Percentiles rank a stretch among this genome's conserved stretches.
phyloP scores from a whole-genome alignment of 2,888 invertebrate genomes.

The Argyresthia albistria region DNA sequence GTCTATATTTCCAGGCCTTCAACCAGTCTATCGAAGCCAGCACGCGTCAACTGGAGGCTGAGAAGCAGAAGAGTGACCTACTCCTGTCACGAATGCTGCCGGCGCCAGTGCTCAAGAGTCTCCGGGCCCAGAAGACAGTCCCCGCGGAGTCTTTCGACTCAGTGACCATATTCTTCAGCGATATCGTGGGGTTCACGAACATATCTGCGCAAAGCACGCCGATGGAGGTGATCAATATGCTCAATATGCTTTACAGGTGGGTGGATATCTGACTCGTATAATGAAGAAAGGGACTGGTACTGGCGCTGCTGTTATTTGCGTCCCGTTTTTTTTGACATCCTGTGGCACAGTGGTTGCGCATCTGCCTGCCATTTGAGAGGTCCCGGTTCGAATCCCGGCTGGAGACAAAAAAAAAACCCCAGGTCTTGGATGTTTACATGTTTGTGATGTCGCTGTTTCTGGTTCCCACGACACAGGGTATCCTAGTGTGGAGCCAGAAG shows the following conservation, averaged over 20 bases:
- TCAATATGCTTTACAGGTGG: slow-evolving; percentile 80
- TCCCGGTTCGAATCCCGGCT: too few species aligned
- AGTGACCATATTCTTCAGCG: slow-evolving; percentile 81
- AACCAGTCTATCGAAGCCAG: slow-evolving; percentile 61
- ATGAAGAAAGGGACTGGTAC: too few species aligned
- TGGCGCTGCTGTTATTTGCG: too few species aligned
- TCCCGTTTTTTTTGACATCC: too few species aligned
- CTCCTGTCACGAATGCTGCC: slow-evolving; percentile 74
- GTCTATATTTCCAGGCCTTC: slow-evolving; percentile 37
- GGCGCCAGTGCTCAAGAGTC: slow-evolving; percentile 59
- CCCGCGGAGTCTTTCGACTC: slow-evolving; percentile 77
- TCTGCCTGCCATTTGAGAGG: too few species aligned
- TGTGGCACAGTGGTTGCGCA: too few species aligned
- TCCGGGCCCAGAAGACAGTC: slow-evolving; percentile 70
- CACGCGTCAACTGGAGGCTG: slow-evolving; percentile 60
- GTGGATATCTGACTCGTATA: not conserved
- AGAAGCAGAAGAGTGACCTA: slow-evolving; percentile 72
- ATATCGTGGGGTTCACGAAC: slow-evolving; percentile 79
- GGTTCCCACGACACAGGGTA: too few species aligned
- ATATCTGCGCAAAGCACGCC: slow-evolving; percentile 76
- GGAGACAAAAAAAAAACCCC: too few species aligned
- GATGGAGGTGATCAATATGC: slow-evolving; percentile 76
- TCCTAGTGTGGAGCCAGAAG: too few species aligned
- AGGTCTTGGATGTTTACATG: too few species aligned
- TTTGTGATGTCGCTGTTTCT: too few species aligned